Conservation (phyloP, 1,140 invertebrate genomes). For the Scaptodrosophila lebanonensis region DNA sequence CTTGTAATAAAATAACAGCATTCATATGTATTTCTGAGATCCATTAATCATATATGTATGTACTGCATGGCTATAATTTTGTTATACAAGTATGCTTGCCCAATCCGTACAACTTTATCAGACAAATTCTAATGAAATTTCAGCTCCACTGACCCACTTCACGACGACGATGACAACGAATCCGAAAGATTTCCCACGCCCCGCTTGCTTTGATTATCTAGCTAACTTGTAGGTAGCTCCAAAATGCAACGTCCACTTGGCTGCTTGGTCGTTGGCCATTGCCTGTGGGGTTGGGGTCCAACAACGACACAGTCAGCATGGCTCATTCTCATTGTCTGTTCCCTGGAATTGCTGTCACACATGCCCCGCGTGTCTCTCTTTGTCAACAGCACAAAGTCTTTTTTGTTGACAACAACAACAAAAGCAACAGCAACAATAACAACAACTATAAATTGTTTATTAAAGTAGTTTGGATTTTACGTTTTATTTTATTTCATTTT, state of each 20-base stretch:
- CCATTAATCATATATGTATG: neutral
- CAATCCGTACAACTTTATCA: neutral
- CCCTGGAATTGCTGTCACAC: slow-evolving; percentile 22
- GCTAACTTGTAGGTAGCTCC: neutral
- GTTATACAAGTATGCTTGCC: neutral
- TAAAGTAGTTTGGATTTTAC: neutral
- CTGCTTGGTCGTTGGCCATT: too few relatives aligned
- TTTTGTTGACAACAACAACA: too few relatives aligned
- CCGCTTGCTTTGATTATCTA: slow-evolving; percentile 9
- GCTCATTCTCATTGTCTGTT: too few relatives aligned
- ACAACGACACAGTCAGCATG: too few relatives aligned
- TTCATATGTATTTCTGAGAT: too few relatives aligned
- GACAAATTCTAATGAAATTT: slow-evolving; percentile 26
- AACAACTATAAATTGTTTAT: slow-evolving; percentile 5
- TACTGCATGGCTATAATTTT: neutral
- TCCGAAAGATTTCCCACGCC: slow-evolving; percentile 33
- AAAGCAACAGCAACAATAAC: too few relatives aligned
- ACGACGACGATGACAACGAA: neutral
- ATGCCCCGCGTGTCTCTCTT: slow-evolving; percentile 24
- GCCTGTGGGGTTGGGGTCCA: too few relatives aligned
- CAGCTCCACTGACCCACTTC: slow-evolving; percentile 24
- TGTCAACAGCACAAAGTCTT: too few relatives aligned
- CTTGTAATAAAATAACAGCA: too few relatives aligned
- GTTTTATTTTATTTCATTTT: slow-evolving; percentile 1
- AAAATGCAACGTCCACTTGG: neutral